Percentiles rank a stretch among this genome's conserved stretches.
Conservation (phyloP, 1,140 invertebrate species). For the Aleiodes sp. region DNA sequence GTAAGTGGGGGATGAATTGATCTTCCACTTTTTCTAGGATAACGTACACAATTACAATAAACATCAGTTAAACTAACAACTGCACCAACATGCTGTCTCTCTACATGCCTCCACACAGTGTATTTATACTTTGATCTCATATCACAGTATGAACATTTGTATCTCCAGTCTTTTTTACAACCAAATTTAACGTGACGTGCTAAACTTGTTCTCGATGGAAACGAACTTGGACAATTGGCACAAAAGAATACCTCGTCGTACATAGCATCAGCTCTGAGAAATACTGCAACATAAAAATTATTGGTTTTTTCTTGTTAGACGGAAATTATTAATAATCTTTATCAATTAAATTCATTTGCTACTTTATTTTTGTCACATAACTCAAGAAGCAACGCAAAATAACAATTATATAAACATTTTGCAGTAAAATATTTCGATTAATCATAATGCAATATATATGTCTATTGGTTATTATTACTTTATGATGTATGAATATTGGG, state of each 20-base stretch:
- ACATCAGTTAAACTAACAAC: background rate
- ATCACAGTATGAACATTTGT: constrained; percentile 50
- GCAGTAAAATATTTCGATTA: no score
- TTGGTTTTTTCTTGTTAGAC: constrained; percentile 61
- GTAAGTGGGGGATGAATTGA: no score
- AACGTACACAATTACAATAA: background rate
- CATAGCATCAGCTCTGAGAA: background rate
- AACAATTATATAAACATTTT: no score
- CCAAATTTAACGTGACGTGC: background rate
- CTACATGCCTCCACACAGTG: constrained; percentile 38
- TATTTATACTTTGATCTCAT: constrained; percentile 39
- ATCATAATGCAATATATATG: no score
- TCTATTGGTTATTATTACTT: no score
- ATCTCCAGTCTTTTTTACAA: constrained; percentile 24
- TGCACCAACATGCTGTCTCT: background rate
- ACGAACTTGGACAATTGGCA: background rate
- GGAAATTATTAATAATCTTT: no score
- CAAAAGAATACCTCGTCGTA: background rate
- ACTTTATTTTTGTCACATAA: no score
- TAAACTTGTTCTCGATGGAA: background rate
- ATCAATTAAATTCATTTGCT: no score
- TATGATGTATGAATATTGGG: background rate
- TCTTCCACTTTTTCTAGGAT: no score
- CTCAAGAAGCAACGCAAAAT: no score
- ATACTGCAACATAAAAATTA: constrained; percentile 4